Evolutionary conservation across 2,113 vertebrate species (phyloP).

Genomic region (Bubo bubo): DNA sequence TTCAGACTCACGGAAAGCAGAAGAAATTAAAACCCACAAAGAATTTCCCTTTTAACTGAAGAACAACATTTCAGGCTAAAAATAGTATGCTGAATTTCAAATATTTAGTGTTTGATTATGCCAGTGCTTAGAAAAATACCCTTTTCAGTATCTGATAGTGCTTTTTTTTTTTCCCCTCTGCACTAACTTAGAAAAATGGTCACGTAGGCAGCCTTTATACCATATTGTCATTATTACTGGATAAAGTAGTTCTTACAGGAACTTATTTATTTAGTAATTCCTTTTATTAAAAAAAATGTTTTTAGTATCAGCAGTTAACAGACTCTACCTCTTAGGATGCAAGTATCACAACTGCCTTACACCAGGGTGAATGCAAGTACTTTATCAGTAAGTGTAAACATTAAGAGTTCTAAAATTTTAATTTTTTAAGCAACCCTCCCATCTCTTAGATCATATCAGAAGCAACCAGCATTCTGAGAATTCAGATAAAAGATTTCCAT

Average conservation of each 20-base stretch:
- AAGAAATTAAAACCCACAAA: constrained; percentile 1
- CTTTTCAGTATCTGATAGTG: not conserved
- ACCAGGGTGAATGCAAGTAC: not conserved
- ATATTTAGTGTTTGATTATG: not conserved
- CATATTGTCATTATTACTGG: not conserved
- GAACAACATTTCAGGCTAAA: not conserved
- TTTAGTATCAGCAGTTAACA: not conserved
- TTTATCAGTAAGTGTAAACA: not conserved
- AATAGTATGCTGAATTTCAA: not conserved
- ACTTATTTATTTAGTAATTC: not conserved
- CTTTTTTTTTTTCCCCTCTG: fast-evolving
- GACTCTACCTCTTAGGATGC: not conserved
- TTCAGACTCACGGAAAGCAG: not conserved
- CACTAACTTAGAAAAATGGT: not conserved
- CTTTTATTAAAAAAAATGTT: not conserved
- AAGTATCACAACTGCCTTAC: not conserved
- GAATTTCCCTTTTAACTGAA: constrained; percentile 23
- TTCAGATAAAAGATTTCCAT: not conserved
- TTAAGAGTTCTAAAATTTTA: not conserved
- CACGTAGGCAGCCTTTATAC: not conserved
- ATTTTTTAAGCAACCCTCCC: not conserved
- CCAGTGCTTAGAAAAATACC: not conserved
- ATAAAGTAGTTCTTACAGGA: not conserved
- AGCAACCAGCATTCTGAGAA: not conserved
- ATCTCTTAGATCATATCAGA: not conserved